Conservation (phyloP, 1,140 invertebrate genomes). For the Idris sp. region DNA sequence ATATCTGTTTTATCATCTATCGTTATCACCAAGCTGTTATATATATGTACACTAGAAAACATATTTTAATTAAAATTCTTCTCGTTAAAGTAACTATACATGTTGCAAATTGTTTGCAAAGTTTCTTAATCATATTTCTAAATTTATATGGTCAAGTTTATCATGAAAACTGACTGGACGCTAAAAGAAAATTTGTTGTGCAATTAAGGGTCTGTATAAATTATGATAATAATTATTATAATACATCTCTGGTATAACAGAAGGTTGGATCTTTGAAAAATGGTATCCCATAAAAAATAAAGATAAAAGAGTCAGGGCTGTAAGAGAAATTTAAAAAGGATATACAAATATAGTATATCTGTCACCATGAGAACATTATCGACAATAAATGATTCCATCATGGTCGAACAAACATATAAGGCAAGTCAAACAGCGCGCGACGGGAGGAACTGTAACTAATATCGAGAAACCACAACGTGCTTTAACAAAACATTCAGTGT, state of each 20-base stretch:
- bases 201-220: no score
- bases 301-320: conserved; percentile 50
- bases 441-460: conserved; percentile 71
- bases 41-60: conserved; percentile 3
- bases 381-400: conserved; percentile 51
- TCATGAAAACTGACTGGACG: no score
- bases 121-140: no score
- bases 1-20: conserved; percentile 16
- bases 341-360: conserved; percentile 45
- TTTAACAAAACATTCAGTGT: conserved; percentile 78
- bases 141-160: no score
- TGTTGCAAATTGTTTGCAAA: no score
- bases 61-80: conserved; percentile 18
- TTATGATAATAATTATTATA: no score
- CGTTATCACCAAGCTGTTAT: conserved; percentile 1
- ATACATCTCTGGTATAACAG: conserved; percentile 44
- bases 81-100: no score
- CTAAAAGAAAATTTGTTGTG: no score
- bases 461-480: conserved; percentile 78
- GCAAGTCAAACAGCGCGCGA: conserved; percentile 55
- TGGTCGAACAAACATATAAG: conserved; percentile 60
- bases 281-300: conserved; percentile 35
- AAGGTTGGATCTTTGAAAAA: conserved; percentile 31
- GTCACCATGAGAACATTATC: conserved; percentile 46
- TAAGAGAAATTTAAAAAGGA: conserved; percentile 60